These are phyloP conservation scores for Buphagus erythrorhynchus DNA, from an alignment of 2,797 vertebrate species.

Conservation along the genomic window DNA sequence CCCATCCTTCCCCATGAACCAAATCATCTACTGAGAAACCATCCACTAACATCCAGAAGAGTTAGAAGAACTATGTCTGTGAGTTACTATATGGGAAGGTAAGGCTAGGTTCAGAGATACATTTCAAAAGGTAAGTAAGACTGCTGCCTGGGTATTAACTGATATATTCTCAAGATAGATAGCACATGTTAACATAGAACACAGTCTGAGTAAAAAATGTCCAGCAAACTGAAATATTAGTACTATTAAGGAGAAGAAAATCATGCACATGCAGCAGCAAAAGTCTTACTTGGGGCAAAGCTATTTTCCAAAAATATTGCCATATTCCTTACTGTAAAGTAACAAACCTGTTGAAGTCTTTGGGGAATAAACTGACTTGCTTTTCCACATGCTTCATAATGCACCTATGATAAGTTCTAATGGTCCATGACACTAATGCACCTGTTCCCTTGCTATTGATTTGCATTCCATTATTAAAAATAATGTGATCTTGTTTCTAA, in stretches of 20 bases:
- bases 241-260: neutral
- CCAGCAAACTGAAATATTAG: neutral
- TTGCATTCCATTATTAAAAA: conserved; percentile 34
- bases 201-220: neutral
- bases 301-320: neutral
- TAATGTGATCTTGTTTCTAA: conserved; percentile 24
- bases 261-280: neutral
- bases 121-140: neutral
- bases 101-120: neutral
- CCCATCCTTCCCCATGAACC: neutral
- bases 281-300: neutral
- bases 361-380: neutral
- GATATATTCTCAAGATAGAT: neutral
- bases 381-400: neutral
- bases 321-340: neutral
- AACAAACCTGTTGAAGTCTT: neutral
- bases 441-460: conserved; percentile 21
- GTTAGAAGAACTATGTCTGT: neutral
- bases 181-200: neutral
- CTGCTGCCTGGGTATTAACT: neutral
- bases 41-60: neutral
- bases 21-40: neutral
- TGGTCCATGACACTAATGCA: conserved; percentile 14
- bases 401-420: conserved; percentile 24
- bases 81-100: neutral